Conservation (phyloP, 1,140 invertebrate genomes). For the Drosophila kanapiae region DNA sequence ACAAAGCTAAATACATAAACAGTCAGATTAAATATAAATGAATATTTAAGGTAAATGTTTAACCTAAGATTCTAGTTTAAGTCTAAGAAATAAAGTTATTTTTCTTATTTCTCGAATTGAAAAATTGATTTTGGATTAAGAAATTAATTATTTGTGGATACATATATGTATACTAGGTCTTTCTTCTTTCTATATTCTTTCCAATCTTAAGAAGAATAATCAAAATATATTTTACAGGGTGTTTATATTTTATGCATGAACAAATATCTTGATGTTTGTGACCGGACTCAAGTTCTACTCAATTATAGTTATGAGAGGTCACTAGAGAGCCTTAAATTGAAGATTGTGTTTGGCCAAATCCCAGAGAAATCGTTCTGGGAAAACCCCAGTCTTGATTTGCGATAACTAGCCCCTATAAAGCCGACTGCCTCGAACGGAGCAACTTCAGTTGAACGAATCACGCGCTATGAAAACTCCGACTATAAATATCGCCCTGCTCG, state of each 20-base stretch:
- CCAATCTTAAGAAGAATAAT: neutral
- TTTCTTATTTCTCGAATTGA: too few relatives aligned
- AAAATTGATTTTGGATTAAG: too few relatives aligned
- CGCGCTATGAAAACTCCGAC: neutral
- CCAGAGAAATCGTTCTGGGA: neutral
- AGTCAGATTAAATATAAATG: too few relatives aligned
- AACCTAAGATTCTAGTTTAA: too few relatives aligned
- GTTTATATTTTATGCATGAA: neutral
- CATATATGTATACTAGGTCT: too few relatives aligned
- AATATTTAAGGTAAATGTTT: too few relatives aligned
- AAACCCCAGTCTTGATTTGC: neutral
- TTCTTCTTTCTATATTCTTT: neutral
- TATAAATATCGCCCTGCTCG: neutral
- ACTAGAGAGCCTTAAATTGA: neutral
- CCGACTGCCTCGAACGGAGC: neutral
- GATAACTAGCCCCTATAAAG: conserved; percentile 14
- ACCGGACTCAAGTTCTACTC: too few relatives aligned
- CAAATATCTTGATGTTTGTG: neutral
- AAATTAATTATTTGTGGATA: too few relatives aligned
- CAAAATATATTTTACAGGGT: neutral
- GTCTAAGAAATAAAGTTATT: too few relatives aligned
- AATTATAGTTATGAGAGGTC: neutral
- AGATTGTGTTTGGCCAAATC: neutral
- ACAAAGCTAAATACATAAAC: too few relatives aligned
- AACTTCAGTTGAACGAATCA: neutral